Evolutionary conservation across 2,113 vertebrate genomes (phyloP), one percentile per base, ranked within the genome.

Genomic region (Bagarius yarrelli): DNA sequence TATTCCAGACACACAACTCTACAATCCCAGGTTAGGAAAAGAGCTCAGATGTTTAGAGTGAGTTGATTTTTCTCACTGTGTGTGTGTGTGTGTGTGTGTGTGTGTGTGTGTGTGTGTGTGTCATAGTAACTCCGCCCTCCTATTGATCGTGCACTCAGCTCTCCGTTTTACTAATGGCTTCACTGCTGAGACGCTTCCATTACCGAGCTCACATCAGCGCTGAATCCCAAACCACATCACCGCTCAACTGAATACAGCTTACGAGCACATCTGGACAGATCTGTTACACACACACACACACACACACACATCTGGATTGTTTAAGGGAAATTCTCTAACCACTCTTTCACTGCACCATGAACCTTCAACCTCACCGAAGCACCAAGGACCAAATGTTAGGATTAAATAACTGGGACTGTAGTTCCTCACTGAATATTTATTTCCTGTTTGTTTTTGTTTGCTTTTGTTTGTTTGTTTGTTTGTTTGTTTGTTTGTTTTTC

Each of bases 81-180:
- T n/a, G n/a, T n/a, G n/a, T n/a, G n/a, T n/a, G n/a, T n/a, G n/a
- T n/a, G n/a, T n/a, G n/a, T n/a, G n/a, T n/a, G n/a, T n/a, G n/a
- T n/a, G n/a, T n/a, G n/a, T n/a, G n/a, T n/a, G n/a, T n/a, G n/a
- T n/a, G n/a, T 8, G 40, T 18, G 67, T 15, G 50, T 27, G 67
- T 8, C n/a, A 4, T n/a, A 2, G 44, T 52, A 27, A 71, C 44
- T 34, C 40, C 14, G 5, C 40, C 34, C 34, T 30, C 55, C 27
- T 50, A 25, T 76, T 61, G 74, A 64, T 77, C 75, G 13, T 30
- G n/a, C 75, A 64, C 18, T 63, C 53, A 77, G 59, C 1, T 15
- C 27, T 27, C 59, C n/a, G 32, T 73, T 55, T 23, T 30, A 64
- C 16, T 14, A 64, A 63, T 47, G 57, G n/a, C n/a, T 78, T 63